Percentiles rank a stretch among this genome's conserved stretches.
Evolutionary conservation across 2,888 invertebrate species (phyloP).

Genomic region (Argyresthia albistria): DNA sequence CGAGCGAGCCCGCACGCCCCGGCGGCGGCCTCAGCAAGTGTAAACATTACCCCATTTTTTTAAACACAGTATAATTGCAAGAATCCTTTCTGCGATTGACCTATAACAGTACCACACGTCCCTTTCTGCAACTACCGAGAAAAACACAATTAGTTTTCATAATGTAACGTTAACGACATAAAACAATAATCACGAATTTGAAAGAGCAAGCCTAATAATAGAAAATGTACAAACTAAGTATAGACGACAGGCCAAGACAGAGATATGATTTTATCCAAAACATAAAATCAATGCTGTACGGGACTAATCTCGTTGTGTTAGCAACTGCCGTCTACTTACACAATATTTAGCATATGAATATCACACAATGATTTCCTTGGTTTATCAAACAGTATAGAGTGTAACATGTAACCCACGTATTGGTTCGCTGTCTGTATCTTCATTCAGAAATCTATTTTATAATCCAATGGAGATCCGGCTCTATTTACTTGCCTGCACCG

Average conservation of each 20-base stretch:
- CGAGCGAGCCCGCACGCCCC: not conserved
- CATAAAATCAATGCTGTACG: constrained; percentile 66
- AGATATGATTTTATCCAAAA: constrained; percentile 70
- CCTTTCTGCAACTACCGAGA: constrained; percentile 35
- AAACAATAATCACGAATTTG: constrained; percentile 1
- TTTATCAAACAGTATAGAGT: not conserved
- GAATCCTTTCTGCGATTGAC: constrained; percentile 43
- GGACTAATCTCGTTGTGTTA: constrained; percentile 64
- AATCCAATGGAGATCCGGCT: no score
- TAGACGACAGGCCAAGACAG: constrained; percentile 72
- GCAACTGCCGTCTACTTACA: constrained; percentile 63
- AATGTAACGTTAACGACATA: constrained; percentile 1
- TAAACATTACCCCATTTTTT: not conserved
- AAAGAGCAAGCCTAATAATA: constrained; percentile 12
- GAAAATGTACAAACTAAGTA: constrained; percentile 53
- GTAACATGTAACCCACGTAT: constrained; percentile 4
- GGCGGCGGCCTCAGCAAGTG: not conserved
- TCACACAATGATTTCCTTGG: constrained; percentile 34
- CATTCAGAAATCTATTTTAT: not conserved
- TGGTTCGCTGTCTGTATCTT: constrained; percentile 3
- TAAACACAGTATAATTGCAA: not conserved
- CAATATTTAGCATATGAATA: constrained; percentile 39
- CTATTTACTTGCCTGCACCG: no score
- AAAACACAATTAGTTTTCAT: constrained; percentile 63
- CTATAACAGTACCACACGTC: constrained; percentile 39